phyloP scores from a whole-genome alignment of 2,113 vertebrate species.

The Sturnira hondurensis region DNA sequence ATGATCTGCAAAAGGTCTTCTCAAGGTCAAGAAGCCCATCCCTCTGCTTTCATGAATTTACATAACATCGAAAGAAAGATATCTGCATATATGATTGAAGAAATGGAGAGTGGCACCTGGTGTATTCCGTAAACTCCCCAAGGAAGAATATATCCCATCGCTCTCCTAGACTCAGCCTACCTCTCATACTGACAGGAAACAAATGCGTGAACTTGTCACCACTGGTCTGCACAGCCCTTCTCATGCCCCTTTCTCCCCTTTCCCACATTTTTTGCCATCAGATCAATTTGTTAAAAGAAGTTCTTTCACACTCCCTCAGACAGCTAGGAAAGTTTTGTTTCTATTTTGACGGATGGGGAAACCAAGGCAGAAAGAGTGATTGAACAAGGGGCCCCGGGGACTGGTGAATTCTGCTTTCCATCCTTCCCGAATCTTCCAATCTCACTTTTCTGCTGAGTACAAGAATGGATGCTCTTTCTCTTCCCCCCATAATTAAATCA shows the following conservation, averaged over 20 bases:
- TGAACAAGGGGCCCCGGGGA: background rate
- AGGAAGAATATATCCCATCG: background rate
- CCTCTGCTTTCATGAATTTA: background rate
- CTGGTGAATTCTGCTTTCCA: background rate
- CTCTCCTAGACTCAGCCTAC: background rate
- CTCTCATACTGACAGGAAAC: background rate
- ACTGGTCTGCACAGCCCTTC: background rate
- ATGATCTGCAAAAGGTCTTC: background rate
- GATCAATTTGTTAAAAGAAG: background rate
- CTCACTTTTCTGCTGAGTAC: background rate
- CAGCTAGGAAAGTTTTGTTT: background rate
- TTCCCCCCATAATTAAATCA: slow-evolving; percentile 35
- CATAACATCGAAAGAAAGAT: background rate
- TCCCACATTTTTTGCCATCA: background rate
- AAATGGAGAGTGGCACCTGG: no score
- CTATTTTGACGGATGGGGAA: background rate
- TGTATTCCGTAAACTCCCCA: background rate
- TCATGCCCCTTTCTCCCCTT: background rate
- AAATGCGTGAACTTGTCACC: background rate
- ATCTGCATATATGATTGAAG: background rate
- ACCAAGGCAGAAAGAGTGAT: background rate
- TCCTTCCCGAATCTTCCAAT: background rate
- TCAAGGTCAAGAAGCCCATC: background rate
- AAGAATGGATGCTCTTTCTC: background rate
- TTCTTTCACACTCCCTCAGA: background rate